phyloP scores from a whole-genome alignment of 2,113 vertebrate genomes.

The Lucifuga dentata region DNA sequence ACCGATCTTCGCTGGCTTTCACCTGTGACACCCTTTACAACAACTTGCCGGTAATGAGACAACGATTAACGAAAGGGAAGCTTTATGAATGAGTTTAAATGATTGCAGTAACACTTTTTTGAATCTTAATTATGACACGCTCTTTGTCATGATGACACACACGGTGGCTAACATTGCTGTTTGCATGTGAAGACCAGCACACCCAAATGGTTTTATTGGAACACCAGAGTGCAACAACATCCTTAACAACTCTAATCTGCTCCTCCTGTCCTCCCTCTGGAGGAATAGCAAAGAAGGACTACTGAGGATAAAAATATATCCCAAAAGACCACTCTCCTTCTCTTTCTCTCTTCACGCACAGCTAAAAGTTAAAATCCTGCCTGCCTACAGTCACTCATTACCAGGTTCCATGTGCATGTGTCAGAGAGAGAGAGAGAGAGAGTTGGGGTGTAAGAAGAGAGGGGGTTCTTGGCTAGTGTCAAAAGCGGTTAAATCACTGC shows the following conservation, averaged over 20 bases:
- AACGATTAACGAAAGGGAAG: too few species aligned
- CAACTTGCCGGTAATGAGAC: too few species aligned
- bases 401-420: conserved; percentile 40
- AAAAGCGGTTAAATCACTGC: conserved; percentile 71
- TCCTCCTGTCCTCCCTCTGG: conserved; percentile 16
- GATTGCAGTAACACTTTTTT: too few species aligned
- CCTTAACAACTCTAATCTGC: conserved; percentile 37
- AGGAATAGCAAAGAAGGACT: conserved; percentile 17
- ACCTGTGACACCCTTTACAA: too few species aligned
- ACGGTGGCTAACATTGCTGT: too few species aligned
- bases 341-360: conserved; percentile 12
- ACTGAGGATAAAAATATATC: conserved; percentile 29
- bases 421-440: conserved; percentile 20
- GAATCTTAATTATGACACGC: too few species aligned
- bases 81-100: too few species aligned
- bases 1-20: too few species aligned
- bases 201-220: conserved; percentile 22
- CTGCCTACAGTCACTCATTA: conserved; percentile 65
- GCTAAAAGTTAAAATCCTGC: conserved; percentile 63
- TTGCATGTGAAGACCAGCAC: too few species aligned
- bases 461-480: conserved; percentile 57
- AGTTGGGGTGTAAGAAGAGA: conserved; percentile 2
- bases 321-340: conserved; percentile 22
- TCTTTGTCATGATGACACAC: too few species aligned
- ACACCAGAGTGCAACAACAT: conserved; percentile 30